Evolutionary conservation across 2,113 vertebrate species (phyloP), one percentile per base, ranked within the genome.

Genomic region (Mohoua ochrocephala): DNA sequence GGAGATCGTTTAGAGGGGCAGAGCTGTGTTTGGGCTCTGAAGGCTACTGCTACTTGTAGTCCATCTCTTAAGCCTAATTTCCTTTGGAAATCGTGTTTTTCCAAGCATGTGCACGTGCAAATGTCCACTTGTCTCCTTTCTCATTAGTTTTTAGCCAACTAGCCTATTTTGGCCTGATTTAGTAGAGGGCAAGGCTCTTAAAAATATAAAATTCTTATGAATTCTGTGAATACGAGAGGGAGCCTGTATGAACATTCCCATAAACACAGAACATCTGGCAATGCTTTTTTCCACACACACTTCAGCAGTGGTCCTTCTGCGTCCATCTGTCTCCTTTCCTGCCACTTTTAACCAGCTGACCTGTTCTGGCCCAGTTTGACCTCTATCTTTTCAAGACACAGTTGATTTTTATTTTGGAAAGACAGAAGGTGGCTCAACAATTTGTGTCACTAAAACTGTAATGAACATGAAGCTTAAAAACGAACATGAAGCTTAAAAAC

Each of bases 381-480:
- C n/a, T 49, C 56, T 21, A 1, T 10, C 26, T 54, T 56, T 77
- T 28, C 19, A 52, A 76, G 19, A 39, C 15, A 37, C 11, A 30
- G 8, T 6, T 39, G 3, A 35, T 37, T 74, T 87, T 59, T 88
- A 50, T 20, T 79, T 61, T n/a, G 28, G 14, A 59, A 84, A 63
- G 26, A 37, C 0, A 64, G 19, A 68, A 65, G 7, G 3, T 1
- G 3, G 35, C 33, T 39, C 12, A 39, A 54, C n/a, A 57, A 71
- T 49, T 67, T 31, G 7, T 68, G 33, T n/a, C 41, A 57, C 30
- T 45, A 70, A 49, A 93, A 59, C 71, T 15, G 4, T 70, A 24
- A n/a, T n/a, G n/a, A n/a, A n/a, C 1, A 2, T 7, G 19, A 85
- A 47, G 30, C 26, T 83, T 67, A 6, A 87, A 63, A 65, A 31